Conservation (phyloP, 2,113 vertebrate species). For the Butorides virescens region DNA sequence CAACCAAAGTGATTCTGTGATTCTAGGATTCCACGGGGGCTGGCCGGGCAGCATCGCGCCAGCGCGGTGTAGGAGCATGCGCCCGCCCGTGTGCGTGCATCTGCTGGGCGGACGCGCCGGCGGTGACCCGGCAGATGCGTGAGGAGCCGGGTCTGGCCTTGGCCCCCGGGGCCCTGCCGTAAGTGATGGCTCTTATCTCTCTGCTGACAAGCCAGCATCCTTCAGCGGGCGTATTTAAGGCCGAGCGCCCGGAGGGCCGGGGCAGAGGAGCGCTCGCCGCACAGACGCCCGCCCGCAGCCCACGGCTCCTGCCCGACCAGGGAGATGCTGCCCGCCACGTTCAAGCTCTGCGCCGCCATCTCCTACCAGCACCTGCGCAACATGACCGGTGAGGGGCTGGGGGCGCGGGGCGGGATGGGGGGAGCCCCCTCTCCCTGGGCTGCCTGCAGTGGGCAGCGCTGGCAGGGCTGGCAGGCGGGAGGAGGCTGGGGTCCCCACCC, state of each 20-base stretch:
- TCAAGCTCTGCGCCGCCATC: constrained; percentile 93
- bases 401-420: rapidly evolving
- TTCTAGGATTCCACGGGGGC: not conserved
- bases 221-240: constrained; percentile 81
- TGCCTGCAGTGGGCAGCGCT: no score
- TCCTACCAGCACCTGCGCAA: constrained; percentile 91
- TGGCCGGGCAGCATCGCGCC: not conserved
- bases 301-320: rapidly evolving
- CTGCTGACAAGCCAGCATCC: constrained; percentile 78
- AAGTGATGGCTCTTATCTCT: constrained; percentile 82
- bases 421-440: rapidly evolving
- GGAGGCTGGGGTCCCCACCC: not conserved
- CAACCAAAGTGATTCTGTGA: no score
- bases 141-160: constrained; percentile 79
- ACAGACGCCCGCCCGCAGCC: not conserved
- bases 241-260: rapidly evolving
- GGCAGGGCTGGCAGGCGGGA: not conserved
- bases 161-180: constrained; percentile 68
- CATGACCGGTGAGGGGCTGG: constrained; percentile 84
- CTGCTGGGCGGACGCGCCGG: not conserved
- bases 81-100: rapidly evolving
- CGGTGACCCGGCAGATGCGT: constrained; percentile 29
- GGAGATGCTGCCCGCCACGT: constrained; percentile 91
- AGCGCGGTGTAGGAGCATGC: rapidly evolving
- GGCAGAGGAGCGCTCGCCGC: not conserved